phyloP scores from a whole-genome alignment of 2,888 invertebrate genomes.

The Zelleria hepariella region DNA sequence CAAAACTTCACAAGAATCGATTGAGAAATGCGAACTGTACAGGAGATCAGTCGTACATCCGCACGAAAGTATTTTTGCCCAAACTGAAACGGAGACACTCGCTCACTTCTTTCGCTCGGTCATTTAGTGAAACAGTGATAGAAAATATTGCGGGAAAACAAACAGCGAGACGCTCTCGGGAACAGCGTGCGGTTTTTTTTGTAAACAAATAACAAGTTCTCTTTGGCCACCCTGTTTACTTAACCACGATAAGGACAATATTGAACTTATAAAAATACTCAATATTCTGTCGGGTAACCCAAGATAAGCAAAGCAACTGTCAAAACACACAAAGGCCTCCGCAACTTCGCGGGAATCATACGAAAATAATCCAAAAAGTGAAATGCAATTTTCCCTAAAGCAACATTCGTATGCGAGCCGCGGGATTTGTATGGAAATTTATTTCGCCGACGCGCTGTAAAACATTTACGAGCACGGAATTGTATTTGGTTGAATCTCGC shows the following conservation, averaged over 20 bases:
- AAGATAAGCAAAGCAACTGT: background rate
- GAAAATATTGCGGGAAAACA: no score
- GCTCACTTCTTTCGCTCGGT: no score
- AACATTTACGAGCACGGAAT: constrained; percentile 38
- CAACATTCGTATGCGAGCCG: constrained; percentile 33
- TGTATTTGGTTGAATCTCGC: constrained; percentile 21
- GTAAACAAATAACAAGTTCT: no score
- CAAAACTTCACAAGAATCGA: no score
- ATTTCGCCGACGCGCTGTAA: constrained; percentile 37
- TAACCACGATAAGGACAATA: background rate
- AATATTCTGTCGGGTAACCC: background rate
- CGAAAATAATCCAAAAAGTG: constrained; percentile 2
- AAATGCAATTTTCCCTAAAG: constrained; percentile 16
- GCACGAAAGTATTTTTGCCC: no score
- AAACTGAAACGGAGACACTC: no score
- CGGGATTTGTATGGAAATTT: constrained; percentile 47
- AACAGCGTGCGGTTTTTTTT: no score
- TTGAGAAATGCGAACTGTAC: no score
- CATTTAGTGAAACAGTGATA: no score
- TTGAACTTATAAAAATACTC: background rate
- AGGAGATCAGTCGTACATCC: no score
- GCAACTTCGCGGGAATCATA: background rate
- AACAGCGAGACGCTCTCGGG: no score
- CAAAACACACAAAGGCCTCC: background rate
- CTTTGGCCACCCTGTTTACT: background rate